Evolutionary conservation across 2,888 invertebrate species (phyloP), one percentile per base, ranked within the genome.

Genomic region (Acleris emargana): DNA sequence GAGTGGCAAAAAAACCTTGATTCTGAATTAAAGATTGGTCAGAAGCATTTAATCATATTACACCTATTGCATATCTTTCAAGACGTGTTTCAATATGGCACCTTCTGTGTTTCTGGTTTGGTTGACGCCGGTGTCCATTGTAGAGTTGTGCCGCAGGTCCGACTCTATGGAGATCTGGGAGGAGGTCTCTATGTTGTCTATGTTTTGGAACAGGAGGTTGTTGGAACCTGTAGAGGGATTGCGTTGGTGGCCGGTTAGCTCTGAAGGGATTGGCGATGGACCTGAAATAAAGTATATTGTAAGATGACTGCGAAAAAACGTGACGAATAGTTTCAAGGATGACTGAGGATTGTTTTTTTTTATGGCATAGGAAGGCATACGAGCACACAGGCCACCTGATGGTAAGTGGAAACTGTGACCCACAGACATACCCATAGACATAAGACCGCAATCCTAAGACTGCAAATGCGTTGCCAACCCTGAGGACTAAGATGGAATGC

Each of bases 91-190:
- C 66, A 93, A 68, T 52, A 93, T 93, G 22, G 93, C 89, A 6
- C 93, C 88, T 64, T 93, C 92, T 0, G 87, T 91, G 68, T 91
- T 91, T 20, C 93, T 82, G 0, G 87, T 88, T 62, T 93, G 92
- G 45, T 85, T 92, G 20, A 93, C 85, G 0, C 91, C 93, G 0
- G 89, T 87, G 63, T 92, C 91, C 7, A 90, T 68, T 66, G n/a
- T 43, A 17, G 45, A 45, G 45, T 73, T 67, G 7, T 73, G 52
- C 55, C 73, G 72, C n/a, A 70, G 73, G 63, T 82, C 84, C 0
- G 88, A 86, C 0, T 88, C 87, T 11, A 80, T 69, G 16, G 89
- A 88, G 2, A 80, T 67, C 32, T 86, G 88, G 0, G 89, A 87
- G 1, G 85, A 67, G 0, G 87, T 86, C 28, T 89, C 90, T 1